Conservation (phyloP, 2,888 invertebrate genomes). For the Caenorhabditis sp. region DNA sequence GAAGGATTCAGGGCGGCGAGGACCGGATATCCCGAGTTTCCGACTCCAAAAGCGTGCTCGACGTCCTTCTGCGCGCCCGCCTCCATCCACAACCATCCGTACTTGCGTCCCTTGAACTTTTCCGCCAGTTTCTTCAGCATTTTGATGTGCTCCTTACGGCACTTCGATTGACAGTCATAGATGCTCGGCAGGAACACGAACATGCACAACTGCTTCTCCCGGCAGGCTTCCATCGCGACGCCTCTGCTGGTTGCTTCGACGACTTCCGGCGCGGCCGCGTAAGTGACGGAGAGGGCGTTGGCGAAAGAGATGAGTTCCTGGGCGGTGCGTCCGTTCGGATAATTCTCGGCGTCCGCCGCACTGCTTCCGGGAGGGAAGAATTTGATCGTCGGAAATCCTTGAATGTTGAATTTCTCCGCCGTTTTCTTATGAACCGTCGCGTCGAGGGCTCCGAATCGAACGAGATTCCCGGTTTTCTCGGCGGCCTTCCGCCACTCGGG, state of each 20-base stretch:
- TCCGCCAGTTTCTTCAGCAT: slow-evolving; percentile 87
- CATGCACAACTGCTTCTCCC: slow-evolving; percentile 88
- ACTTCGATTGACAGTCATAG: slow-evolving; percentile 92
- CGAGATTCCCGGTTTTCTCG: slow-evolving; percentile 92
- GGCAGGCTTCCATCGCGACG: slow-evolving; percentile 86
- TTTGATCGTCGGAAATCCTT: slow-evolving; percentile 97
- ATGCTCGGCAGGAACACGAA: slow-evolving; percentile 93
- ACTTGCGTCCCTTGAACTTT: slow-evolving; percentile 92
- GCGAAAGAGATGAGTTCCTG: slow-evolving; percentile 74
- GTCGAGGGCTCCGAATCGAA: slow-evolving; percentile 91
- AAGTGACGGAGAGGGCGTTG: slow-evolving; percentile 13
- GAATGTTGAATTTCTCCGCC: slow-evolving; percentile 88
- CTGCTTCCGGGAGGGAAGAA: slow-evolving; percentile 83
- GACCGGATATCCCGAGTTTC: slow-evolving; percentile 98
- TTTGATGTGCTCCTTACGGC: slow-evolving; percentile 88
- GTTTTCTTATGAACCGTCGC: slow-evolving; percentile 90
- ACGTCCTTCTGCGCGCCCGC: slow-evolving; percentile 88
- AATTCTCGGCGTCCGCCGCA: slow-evolving; percentile 84
- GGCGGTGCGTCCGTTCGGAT: slow-evolving; percentile 89
- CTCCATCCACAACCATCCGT: slow-evolving; percentile 98
- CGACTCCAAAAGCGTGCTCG: slow-evolving; percentile 93
- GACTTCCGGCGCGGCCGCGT: slow-evolving; percentile 26
- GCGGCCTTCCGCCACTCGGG: slow-evolving; percentile 48
- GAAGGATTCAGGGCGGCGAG: slow-evolving; percentile 96
- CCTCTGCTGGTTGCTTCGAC: slow-evolving; percentile 81